Evolutionary conservation across 1,140 invertebrate genomes (phyloP), one percentile per base, ranked within the genome.

Genomic region (Antheraea pernyi): DNA sequence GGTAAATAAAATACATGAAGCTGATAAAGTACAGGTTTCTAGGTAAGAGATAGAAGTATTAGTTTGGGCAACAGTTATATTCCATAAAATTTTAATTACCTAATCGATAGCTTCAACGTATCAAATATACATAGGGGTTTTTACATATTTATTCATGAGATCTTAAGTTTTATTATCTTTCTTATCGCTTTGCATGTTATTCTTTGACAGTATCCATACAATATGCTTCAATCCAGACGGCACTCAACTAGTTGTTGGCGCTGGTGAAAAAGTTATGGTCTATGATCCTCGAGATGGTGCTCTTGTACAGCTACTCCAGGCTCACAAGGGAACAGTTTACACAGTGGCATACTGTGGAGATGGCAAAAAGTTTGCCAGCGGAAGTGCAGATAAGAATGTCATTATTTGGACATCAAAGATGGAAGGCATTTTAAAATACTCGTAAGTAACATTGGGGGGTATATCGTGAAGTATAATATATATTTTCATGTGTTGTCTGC

Each of bases 371-470:
- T 99, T 99, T 95, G 99, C 99, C 3, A 99, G 98, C 65, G 99
- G 99, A 16, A 96, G 98, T 81, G 97, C 97, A 7, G 99, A 99
- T 89, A 99, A 99, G 93, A 97, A 96, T 92, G 98, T 99, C 59
- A 99, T 99, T 68, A 98, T 99, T 75, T 99, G 99, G 99, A 99
- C 97, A 16, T 96, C 96, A 58, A 98, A 99, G 93, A 94, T 99
- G 72, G 98, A 99, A 94, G 99, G 98, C 30, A 95, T 99, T 78
- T 93, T 99, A 9, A 99, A 99, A 94, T 99, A 99, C 92, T 97
- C 97, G 97, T 99, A 94, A 95, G 95, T n/a, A n/a, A n/a, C n/a
- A n/a, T n/a, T n/a, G n/a, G n/a, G n/a, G n/a, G n/a, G n/a, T 19
- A 30, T 36, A 10, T 11, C 53, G 60, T 42, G 3, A 30, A 30